phyloP scores from a whole-genome alignment of 2,888 invertebrate species.

The Phaonia tiefii region DNA sequence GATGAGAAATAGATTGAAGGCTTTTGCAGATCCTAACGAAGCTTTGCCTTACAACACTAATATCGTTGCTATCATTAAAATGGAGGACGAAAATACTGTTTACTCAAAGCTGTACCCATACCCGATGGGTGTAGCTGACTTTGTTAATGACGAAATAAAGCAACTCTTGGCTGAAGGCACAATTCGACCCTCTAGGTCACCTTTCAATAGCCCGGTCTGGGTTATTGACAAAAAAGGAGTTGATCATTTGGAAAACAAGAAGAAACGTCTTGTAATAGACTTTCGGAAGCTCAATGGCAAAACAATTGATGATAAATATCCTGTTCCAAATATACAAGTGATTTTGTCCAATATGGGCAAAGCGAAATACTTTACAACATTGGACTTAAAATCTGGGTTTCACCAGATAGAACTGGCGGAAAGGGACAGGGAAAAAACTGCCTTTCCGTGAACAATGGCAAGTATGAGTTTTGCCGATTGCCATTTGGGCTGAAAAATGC shows the following conservation, averaged over 20 bases:
- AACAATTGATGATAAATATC: background rate
- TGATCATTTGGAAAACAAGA: conserved; percentile 31
- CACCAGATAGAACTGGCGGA: conserved; percentile 54
- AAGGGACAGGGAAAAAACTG: conserved; percentile 51
- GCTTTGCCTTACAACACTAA: conserved; percentile 53
- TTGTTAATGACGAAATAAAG: conserved; percentile 39
- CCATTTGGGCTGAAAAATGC: conserved; percentile 59
- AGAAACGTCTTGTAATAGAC: conserved; percentile 14
- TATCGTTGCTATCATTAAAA: conserved; percentile 47
- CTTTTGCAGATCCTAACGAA: conserved; percentile 49
- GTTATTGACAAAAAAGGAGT: conserved; percentile 9
- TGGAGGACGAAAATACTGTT: conserved; percentile 37
- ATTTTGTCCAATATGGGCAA: too few species aligned
- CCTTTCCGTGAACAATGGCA: conserved; percentile 50
- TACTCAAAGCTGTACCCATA: conserved; percentile 52
- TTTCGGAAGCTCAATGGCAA: background rate
- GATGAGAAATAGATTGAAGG: background rate
- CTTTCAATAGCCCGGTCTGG: too few species aligned
- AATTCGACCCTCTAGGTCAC: background rate
- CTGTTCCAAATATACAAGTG: too few species aligned
- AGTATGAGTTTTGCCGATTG: conserved; percentile 62
- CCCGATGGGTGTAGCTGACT: conserved; percentile 44
- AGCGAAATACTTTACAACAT: background rate
- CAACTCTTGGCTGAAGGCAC: conserved; percentile 33
- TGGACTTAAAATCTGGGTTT: conserved; percentile 41